Evolutionary conservation across 2,113 vertebrate species (phyloP).

Genomic region (Machaerirhynchus nigripectus): DNA sequence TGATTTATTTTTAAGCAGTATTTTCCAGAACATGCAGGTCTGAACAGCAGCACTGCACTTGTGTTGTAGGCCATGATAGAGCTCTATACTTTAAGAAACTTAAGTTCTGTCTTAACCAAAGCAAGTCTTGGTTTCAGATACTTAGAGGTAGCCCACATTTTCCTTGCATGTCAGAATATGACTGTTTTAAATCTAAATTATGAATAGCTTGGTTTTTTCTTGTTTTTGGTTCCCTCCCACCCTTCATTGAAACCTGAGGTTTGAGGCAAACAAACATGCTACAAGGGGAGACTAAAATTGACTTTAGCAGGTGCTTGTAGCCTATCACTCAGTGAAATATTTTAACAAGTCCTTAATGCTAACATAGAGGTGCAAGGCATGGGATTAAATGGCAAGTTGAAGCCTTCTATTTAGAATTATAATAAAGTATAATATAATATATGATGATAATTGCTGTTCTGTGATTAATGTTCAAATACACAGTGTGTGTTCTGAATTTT

Average conservation of each 20-base stretch:
- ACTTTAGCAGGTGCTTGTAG: background rate
- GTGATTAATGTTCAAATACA: background rate
- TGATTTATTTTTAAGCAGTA: background rate
- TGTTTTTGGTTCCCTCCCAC: background rate
- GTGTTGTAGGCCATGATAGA: background rate
- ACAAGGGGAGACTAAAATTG: background rate
- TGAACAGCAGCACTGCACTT: background rate
- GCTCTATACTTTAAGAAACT: background rate
- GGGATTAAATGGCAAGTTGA: background rate
- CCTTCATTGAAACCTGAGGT: background rate
- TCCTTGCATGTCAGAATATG: background rate
- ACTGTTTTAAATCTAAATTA: background rate
- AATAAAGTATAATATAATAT: background rate
- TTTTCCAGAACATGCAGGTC: background rate
- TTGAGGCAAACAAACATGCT: background rate
- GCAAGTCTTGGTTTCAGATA: background rate
- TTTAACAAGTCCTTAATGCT: background rate
- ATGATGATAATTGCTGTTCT: background rate
- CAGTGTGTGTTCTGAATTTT: background rate
- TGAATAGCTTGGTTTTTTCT: rapidly evolving
- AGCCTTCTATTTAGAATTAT: background rate
- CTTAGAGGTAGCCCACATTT: background rate
- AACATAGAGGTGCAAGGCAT: background rate
- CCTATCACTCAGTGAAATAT: background rate
- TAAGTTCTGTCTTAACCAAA: background rate